A percentile compares a stretch with the other conserved stretches of the same genome.
Conservation (phyloP, 2,888 invertebrate species). For the Melinopterus prodromus region DNA sequence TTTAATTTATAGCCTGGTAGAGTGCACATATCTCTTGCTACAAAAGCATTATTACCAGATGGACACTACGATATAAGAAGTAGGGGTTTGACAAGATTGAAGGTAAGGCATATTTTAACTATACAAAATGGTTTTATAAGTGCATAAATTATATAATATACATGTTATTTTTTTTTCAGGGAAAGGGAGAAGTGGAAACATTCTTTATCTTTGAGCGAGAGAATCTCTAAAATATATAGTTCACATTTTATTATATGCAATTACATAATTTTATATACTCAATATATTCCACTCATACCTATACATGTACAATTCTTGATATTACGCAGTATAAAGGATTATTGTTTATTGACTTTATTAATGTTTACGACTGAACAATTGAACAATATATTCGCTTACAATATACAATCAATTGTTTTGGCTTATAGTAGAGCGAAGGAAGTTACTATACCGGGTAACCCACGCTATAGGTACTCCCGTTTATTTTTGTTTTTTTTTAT, state of each 20-base stretch:
- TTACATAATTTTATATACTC: neutral
- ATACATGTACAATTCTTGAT: neutral
- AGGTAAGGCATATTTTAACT: conserved; percentile 64
- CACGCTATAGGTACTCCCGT: too few species aligned
- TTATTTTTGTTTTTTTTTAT: too few species aligned
- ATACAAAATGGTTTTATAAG: conserved; percentile 18
- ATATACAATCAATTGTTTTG: too few species aligned
- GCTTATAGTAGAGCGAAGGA: too few species aligned
- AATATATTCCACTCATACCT: neutral
- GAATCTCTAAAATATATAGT: conserved; percentile 16
- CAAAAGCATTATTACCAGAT: conserved; percentile 71
- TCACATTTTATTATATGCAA: neutral
- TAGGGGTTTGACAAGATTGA: conserved; percentile 80
- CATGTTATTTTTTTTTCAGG: conserved; percentile 63
- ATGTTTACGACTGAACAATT: too few species aligned
- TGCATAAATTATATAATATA: neutral
- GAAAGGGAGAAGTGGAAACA: conserved; percentile 82
- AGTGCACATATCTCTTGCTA: conserved; percentile 79
- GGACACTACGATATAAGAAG: conserved; percentile 73
- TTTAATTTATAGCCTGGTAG: conserved; percentile 66
- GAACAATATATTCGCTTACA: too few species aligned
- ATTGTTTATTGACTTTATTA: too few species aligned
- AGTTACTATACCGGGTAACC: too few species aligned
- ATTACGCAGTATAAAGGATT: too few species aligned
- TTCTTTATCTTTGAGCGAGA: conserved; percentile 49